Conservation (phyloP, 2,888 invertebrate species). For the Drosophila pseudotakahashii region DNA sequence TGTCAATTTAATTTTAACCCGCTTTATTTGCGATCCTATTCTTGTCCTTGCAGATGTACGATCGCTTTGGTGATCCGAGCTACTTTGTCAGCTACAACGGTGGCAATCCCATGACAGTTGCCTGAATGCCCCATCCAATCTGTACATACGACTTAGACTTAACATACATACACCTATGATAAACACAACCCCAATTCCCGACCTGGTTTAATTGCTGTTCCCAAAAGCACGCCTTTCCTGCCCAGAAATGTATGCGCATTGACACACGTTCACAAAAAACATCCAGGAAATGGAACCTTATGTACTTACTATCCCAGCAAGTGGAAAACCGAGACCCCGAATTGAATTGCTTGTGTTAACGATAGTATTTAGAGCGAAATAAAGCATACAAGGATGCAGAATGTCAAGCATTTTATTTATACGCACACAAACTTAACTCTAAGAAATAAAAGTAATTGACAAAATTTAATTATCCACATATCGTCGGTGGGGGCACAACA, state of each 20-base stretch:
- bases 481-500: conserved; percentile 12
- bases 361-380: conserved; percentile 48
- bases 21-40: conserved; percentile 31
- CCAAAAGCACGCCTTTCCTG: conserved; percentile 19
- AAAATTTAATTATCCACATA: conserved; percentile 12
- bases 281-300: conserved; percentile 9
- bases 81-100: conserved; percentile 81
- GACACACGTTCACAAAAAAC: conserved; percentile 31
- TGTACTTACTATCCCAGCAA: conserved; percentile 31
- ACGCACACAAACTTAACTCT: conserved; percentile 41
- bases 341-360: conserved; percentile 33
- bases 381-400: conserved; percentile 63
- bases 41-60: conserved; percentile 78
- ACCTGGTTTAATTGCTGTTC: conserved; percentile 20
- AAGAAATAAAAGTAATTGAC: conserved; percentile 34
- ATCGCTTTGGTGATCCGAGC: conserved; percentile 83
- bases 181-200: conserved; percentile 25
- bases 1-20: conserved; percentile 29
- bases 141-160: conserved; percentile 53
- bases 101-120: conserved; percentile 82
- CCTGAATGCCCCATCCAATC: conserved; percentile 59
- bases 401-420: conserved; percentile 72
- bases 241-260: conserved; percentile 32
- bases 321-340: conserved; percentile 2
- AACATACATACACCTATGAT: conserved; percentile 27